Evolutionary conservation across 2,113 vertebrate species (phyloP).

Genomic region (Megaptera novaeangliae): DNA sequence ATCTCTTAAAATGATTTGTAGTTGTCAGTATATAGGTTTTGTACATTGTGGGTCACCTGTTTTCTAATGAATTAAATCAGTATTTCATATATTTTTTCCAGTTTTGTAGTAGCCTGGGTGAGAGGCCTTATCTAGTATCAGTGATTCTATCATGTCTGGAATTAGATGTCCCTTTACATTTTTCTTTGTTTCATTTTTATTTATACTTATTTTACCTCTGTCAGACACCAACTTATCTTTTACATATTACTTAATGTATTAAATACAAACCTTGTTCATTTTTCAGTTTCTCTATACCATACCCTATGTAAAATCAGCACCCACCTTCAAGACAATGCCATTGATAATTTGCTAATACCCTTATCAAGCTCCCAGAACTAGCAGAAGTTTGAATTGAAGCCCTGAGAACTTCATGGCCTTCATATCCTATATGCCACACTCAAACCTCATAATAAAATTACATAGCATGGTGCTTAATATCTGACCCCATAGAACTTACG

Average conservation of each 20-base stretch:
- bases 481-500: neutral
- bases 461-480: neutral
- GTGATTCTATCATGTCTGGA: neutral
- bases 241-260: neutral
- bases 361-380: neutral
- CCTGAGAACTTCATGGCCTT: neutral
- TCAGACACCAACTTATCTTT: neutral
- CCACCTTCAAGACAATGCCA: neutral
- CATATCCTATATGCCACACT: neutral
- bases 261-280: neutral
- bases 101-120: neutral
- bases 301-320: neutral
- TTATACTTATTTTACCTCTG: neutral
- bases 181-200: neutral
- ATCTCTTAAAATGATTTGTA: neutral
- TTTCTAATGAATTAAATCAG: neutral
- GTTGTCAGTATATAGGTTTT: neutral
- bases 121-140: neutral
- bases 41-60: neutral
- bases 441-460: neutral
- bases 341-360: neutral
- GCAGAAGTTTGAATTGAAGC: neutral
- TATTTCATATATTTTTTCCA: neutral
- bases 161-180: neutral
- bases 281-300: neutral